phyloP scores from a whole-genome alignment of 1,140 invertebrate species.

The Orchesella cincta region DNA sequence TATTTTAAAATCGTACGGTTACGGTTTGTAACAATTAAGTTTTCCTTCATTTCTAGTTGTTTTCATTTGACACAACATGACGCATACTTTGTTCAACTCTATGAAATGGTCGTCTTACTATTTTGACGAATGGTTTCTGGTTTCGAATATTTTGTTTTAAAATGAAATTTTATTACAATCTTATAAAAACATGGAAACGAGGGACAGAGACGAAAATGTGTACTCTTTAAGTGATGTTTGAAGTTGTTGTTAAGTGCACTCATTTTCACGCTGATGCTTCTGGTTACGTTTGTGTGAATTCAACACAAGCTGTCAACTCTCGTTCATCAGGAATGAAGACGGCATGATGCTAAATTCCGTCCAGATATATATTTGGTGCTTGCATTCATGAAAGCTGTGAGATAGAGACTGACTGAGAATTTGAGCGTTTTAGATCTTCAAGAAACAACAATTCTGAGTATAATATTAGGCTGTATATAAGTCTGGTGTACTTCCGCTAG shows the following conservation, averaged over 20 bases:
- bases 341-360: background rate
- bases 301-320: background rate
- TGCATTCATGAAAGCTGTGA: background rate
- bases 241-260: slow-evolving; percentile 13
- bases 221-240: slow-evolving; percentile 9
- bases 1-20: too few species aligned
- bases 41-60: too few species aligned
- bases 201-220: background rate
- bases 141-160: too few species aligned
- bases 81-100: too few species aligned
- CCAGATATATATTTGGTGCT: background rate
- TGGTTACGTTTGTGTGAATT: background rate
- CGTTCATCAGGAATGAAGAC: background rate
- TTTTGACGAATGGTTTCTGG: too few species aligned
- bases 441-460: too few species aligned
- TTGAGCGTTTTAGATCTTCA: background rate
- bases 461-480: background rate
- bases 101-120: too few species aligned
- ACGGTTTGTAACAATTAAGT: too few species aligned
- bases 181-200: background rate
- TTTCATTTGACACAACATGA: too few species aligned
- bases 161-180: too few species aligned
- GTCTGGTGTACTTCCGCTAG: background rate
- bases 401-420: background rate
- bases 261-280: background rate